These are phyloP conservation scores for Frankliniella fusca DNA, from an alignment of 2,888 invertebrate genomes.

Conservation along the genomic window DNA sequence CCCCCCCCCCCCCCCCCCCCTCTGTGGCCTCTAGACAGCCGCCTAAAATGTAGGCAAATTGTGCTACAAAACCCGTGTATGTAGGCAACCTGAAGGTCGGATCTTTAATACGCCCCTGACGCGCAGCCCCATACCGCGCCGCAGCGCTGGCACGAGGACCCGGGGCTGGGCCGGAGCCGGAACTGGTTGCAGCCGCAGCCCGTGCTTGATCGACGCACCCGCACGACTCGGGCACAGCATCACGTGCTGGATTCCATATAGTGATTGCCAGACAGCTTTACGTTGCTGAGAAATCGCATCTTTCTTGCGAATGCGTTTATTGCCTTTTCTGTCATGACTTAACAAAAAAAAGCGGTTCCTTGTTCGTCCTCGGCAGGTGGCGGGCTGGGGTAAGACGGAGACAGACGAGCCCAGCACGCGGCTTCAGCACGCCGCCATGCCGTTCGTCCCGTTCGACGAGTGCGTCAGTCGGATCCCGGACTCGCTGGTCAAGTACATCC, in stretches of 20 bases:
- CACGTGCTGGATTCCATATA: no score
- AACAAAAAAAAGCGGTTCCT: neutral
- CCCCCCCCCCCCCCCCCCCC: no score
- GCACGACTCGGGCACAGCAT: no score
- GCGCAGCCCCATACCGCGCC: neutral
- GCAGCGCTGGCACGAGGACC: neutral
- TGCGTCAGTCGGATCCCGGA: constrained; percentile 39
- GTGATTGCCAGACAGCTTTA: no score
- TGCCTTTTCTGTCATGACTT: neutral
- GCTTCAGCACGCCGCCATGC: constrained; percentile 40
- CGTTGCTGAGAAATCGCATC: neutral
- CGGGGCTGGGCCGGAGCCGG: neutral
- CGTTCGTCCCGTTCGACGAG: constrained; percentile 40
- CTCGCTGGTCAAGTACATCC: constrained; percentile 41
- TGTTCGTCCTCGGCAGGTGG: constrained; percentile 37
- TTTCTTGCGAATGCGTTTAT: neutral
- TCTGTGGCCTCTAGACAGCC: no score
- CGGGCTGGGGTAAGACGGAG: constrained; percentile 42
- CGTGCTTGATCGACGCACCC: no score
- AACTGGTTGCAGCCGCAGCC: neutral
- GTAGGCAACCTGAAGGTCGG: no score
- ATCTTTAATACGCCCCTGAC: no score
- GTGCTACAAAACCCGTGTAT: no score
- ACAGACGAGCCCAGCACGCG: constrained; percentile 37
- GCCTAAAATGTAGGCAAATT: no score